Conservation (phyloP, 1,140 invertebrate species). For the Globodera ellingtonae region DNA sequence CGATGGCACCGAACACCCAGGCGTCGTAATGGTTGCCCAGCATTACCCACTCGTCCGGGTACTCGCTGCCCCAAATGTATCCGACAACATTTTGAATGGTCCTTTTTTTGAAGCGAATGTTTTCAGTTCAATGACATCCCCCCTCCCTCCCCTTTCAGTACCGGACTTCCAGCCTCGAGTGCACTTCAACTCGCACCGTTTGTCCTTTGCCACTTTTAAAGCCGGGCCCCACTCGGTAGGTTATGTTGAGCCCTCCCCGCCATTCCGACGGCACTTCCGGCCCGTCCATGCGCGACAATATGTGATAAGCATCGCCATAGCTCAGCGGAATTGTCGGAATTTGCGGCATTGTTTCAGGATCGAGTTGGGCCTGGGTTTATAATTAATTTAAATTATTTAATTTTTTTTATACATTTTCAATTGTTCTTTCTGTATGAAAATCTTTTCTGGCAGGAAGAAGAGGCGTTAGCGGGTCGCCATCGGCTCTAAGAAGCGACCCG, state of each 20-base stretch:
- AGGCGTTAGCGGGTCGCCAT: slow-evolving; percentile 60
- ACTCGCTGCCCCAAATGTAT: slow-evolving; percentile 57
- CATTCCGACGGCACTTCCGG: slow-evolving; percentile 47
- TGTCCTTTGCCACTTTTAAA: slow-evolving; percentile 20
- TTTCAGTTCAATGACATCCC: background rate
- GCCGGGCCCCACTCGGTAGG: slow-evolving; percentile 59
- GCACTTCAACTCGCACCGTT: slow-evolving; percentile 48
- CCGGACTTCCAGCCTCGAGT: slow-evolving; percentile 48
- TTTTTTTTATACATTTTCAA: slow-evolving; percentile 41
- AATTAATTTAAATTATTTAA: background rate
- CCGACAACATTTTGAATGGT: slow-evolving; percentile 60
- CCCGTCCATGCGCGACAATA: slow-evolving; percentile 53
- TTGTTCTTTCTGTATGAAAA: slow-evolving; percentile 44
- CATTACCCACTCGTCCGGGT: slow-evolving; percentile 69
- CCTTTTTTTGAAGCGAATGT: slow-evolving; percentile 36
- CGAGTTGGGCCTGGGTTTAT: slow-evolving; percentile 19
- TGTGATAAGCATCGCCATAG: slow-evolving; percentile 60
- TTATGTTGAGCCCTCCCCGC: slow-evolving; percentile 60
- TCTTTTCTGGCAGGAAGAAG: slow-evolving; percentile 52
- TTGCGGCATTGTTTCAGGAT: slow-evolving; percentile 41
- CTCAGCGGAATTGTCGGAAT: slow-evolving; percentile 61
- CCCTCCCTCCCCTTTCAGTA: background rate
- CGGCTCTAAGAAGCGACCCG: slow-evolving; percentile 48
- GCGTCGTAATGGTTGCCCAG: slow-evolving; percentile 72
- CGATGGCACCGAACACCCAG: slow-evolving; percentile 68